Base-by-base conservation (phyloP, 1,140 invertebrate genomes). In the Archegozetes longisetosus region DNA sequence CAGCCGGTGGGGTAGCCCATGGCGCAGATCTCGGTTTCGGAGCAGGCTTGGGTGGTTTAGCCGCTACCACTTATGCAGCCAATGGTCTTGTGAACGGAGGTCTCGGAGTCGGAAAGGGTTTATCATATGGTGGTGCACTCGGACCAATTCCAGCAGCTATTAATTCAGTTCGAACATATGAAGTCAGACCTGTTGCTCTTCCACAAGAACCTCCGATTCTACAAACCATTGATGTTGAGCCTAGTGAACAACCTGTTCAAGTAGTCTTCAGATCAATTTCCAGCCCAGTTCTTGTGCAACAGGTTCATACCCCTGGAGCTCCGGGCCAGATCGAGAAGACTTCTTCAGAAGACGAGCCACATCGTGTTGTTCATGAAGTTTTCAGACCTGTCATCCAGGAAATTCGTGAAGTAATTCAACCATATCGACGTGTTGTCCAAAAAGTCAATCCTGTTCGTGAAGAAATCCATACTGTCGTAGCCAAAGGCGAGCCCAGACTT, bases 391-490 rank as follows among this genome's bases (percentile, higher is more conserved):
- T 57, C 2, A 48, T 57, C 2, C 55, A 57, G 24, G 55, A 55
- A 55, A 24, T 57, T 57, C 53, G 53, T 20, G 58, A 60, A 26
- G 24, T 60, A n/a, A 60, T 60, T 59, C 50, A 53, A 23, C 58
- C 58, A 28, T 60, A 55, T 27, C 58, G 58, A 17, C 58, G 58
- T 22, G 17, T 60, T 17, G 29, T 55, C 22, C 58, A 60, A 59
- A 22, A 52, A 27, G 25, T 60, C 17, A 24, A 58, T 24, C 58
- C 58, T 29, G 58, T 60, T 9, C 28, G 28, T 53, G 58, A 60
- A 46, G 22, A 52, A 47, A 60, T 40, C 2, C 50, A 60, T 46
- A 60, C 58, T 12, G 54, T 60, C 56, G 47, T 60, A 25, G 58
- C 58, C 1, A 53, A 59, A 22, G 58, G 58, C 27, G 58, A 55